Evolutionary conservation across 2,113 vertebrate genomes (phyloP), one percentile per base, ranked within the genome.

Genomic region (Camelus bactrianus): DNA sequence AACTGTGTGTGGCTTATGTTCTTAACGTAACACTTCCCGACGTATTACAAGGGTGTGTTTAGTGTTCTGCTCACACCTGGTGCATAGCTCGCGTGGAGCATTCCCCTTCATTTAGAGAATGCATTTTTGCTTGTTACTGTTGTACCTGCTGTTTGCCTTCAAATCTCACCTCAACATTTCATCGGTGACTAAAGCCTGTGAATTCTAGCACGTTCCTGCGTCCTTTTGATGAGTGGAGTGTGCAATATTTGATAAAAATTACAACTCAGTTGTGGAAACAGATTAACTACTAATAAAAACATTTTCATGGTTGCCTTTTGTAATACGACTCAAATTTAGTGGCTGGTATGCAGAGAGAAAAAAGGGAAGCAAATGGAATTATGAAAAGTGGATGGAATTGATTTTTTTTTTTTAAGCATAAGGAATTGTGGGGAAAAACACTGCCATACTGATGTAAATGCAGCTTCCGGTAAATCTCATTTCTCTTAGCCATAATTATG

Each of bases 401-500:
- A 93, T 89, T 87, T 96, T 98, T 35, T 35, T 35, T 89, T 82
- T 93, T 79, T 95, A 94, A 81, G 54, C 64, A 19, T 60, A 91
- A 97, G 88, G 48, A 95, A 72, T 92, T 96, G 80, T 92, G 95
- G 98, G 58, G 70, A 81, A 81, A 97, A 82, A 96, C 86, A 97
- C 79, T 97, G 93, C 72, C 75, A 38, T 84, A 85, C 96, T 98
- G 96, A 96, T 97, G 91, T 91, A 98, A 98, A 98, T 95, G 14
- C 50, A 95, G 91, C 88, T 98, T 98, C 95, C 87, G 97, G 96
- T 95, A 96, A 98, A 98, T 89, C 96, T 97, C 97, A 96, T 97
- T 93, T 92, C 88, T 97, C 77, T 96, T 97, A 94, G 79, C 93
- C 14, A 30, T 98, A 98, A 98, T 98, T 98, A 98, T 93, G 93